Evolutionary conservation across 1,140 invertebrate genomes (phyloP).

Genomic region (Philaenus spumarius): DNA sequence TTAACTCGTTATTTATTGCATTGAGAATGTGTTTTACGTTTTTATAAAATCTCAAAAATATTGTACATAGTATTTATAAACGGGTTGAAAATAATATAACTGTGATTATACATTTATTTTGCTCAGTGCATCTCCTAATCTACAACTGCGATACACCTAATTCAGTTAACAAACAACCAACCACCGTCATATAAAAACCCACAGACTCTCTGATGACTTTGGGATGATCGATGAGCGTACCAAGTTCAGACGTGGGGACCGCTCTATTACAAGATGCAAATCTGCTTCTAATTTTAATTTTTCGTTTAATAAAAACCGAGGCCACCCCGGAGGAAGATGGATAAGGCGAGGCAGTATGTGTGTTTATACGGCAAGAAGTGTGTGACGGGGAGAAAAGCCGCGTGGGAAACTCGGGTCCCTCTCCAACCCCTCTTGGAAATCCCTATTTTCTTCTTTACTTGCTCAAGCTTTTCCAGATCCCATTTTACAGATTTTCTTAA

Average conservation of each 20-base stretch:
- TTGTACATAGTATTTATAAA: too few relatives aligned
- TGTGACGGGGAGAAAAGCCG: background rate
- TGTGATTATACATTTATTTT: too few relatives aligned
- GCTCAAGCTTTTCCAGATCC: background rate
- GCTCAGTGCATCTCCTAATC: too few relatives aligned
- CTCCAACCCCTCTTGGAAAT: background rate
- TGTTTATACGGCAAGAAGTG: background rate
- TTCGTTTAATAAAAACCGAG: background rate
- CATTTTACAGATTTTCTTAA: background rate
- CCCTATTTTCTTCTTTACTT: background rate
- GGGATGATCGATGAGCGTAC: too few relatives aligned
- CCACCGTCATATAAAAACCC: too few relatives aligned
- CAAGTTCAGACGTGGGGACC: background rate
- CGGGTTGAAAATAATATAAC: too few relatives aligned
- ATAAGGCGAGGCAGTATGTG: background rate
- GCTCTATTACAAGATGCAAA: constrained; percentile 5
- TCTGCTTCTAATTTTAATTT: constrained; percentile 4
- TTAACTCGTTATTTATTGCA: too few relatives aligned
- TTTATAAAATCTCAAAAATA: too few relatives aligned
- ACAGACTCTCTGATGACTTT: too few relatives aligned
- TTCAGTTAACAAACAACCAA: too few relatives aligned
- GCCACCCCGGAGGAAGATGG: background rate
- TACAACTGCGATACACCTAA: too few relatives aligned
- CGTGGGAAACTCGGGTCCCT: background rate
- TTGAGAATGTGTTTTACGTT: too few relatives aligned